Percentiles rank a stretch among this genome's conserved stretches.
These are phyloP conservation scores for Blennius ocellaris DNA, from an alignment of 2,113 vertebrate genomes.

Conservation along the genomic window DNA sequence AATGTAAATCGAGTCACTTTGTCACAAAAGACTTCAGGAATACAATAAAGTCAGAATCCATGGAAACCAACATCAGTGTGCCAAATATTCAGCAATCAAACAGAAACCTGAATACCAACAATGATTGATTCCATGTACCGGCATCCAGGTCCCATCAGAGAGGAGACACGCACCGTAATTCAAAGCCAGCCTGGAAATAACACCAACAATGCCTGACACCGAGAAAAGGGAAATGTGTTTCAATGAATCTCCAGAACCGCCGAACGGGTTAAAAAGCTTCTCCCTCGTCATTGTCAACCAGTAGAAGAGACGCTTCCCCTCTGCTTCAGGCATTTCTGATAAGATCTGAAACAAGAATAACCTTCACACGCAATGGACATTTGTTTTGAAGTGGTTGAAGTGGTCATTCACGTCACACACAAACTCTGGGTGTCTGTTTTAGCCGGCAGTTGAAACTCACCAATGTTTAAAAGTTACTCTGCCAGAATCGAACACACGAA, in stretches of 20 bases:
- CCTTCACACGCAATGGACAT: too few relatives aligned
- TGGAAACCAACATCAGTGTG: not conserved
- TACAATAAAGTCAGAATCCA: not conserved
- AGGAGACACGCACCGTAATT: slow-evolving; percentile 67
- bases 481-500: too few relatives aligned
- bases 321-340: too few relatives aligned
- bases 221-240: slow-evolving; percentile 88
- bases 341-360: too few relatives aligned
- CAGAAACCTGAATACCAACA: slow-evolving; percentile 18
- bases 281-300: slow-evolving; percentile 32
- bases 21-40: slow-evolving; percentile 37
- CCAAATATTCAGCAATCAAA: slow-evolving; percentile 21
- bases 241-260: slow-evolving; percentile 68
- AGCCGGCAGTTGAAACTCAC: too few relatives aligned
- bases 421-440: too few relatives aligned
- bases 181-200: slow-evolving; percentile 75
- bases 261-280: slow-evolving; percentile 83
- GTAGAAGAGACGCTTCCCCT: not conserved
- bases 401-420: too few relatives aligned
- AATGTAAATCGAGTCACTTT: slow-evolving; percentile 55
- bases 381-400: too few relatives aligned
- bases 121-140: slow-evolving; percentile 6
- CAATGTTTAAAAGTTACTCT: too few relatives aligned
- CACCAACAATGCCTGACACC: slow-evolving; percentile 76
- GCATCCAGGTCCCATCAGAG: slow-evolving; percentile 29